Conservation (phyloP, 2,113 vertebrate genomes). For the Passer domesticus region DNA sequence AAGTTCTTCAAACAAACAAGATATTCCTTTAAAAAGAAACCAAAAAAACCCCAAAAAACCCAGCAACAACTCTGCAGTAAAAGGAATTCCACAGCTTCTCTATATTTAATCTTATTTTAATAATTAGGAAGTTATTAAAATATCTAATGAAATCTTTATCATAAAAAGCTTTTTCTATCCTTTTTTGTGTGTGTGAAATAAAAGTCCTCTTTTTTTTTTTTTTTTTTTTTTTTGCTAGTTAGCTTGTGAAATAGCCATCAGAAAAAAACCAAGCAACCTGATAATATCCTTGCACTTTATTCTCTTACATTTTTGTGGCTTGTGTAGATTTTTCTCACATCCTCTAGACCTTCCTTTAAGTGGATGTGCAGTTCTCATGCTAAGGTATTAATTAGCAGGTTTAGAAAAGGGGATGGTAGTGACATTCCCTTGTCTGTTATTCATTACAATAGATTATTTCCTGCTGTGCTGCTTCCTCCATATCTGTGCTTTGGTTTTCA, state of each 20-base stretch:
- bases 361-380: background rate
- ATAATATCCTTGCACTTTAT: too few species aligned
- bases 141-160: background rate
- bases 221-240: too few species aligned
- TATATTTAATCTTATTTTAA: background rate
- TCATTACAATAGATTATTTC: background rate
- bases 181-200: too few species aligned
- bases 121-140: background rate
- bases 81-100: background rate
- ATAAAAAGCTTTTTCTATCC: too few species aligned
- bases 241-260: too few species aligned
- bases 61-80: background rate
- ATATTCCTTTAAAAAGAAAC: background rate
- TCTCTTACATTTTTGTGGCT: background rate
- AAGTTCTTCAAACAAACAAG: background rate
- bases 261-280: too few species aligned
- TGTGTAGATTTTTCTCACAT: background rate
- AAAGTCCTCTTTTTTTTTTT: too few species aligned
- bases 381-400: background rate
- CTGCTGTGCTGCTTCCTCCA: accelerated
- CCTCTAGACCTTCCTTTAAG: background rate
- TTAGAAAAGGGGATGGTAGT: background rate
- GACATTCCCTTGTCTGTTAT: background rate
- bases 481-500: background rate
- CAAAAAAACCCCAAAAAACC: background rate